Base-by-base conservation (phyloP, 2,113 vertebrate species). In the Myotis lucifugus region DNA sequence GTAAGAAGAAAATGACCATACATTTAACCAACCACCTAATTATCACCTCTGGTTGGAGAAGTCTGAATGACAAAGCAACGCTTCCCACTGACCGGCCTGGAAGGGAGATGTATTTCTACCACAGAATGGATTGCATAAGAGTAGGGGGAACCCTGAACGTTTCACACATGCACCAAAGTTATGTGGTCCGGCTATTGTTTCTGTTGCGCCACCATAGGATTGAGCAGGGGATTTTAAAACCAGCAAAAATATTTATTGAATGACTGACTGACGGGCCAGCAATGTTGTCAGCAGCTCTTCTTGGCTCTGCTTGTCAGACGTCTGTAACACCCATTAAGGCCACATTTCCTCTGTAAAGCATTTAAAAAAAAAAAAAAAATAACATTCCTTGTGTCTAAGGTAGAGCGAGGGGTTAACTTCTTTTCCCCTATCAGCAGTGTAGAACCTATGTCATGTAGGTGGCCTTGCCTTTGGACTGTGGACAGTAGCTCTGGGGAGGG, bases 151-250 rank as follows among this genome's bases (percentile, higher is more conserved):
- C 77, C 54, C 48, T 64, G 77, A 32, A 66, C 64, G 42, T 34
- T 50, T 42, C 85, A 46, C 85, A 77, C 66, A 77, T 66, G 46
- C 73, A 88, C 88, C 84, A 42, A 70, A 94, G 50, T 69, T 73
- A 40, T 37, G 19, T 78, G 76, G 59, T 74, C 61, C 11, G 10
- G 66, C 12, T 59, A 64, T 48, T 87, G 46, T 42, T 89, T 83
- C 85, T 90, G 70, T 77, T 92, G 42, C 37, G 46, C 50, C 34
- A 92, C 42, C 81, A 67, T 0, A 19, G 85, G 86, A 86, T 18
- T 59, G 23, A 90, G 32, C 21, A 66, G 67, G 82, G 46, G 18
- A 85, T 89, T 91, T 93, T 42, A 93, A 78, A 94, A 83, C 67
- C 69, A 91, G 91, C 70, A 87, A 76, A 87, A 90, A 52, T 56